These are phyloP conservation scores for Polyodon spathula DNA, from an alignment of 2,113 vertebrate species.

Conservation along the genomic window DNA sequence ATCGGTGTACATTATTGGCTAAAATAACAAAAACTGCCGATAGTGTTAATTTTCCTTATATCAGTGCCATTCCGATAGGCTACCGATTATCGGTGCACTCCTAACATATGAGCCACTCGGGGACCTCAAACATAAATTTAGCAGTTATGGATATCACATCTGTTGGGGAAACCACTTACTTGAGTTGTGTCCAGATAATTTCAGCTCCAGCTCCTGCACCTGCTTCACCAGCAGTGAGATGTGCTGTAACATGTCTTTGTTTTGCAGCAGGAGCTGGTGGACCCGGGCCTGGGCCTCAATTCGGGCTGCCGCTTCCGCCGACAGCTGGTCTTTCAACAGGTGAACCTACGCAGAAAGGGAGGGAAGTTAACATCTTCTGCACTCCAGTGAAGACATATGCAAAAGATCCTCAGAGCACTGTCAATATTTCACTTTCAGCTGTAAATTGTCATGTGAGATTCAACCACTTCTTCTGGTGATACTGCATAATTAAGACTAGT, in stretches of 20 bases:
- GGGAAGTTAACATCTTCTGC: not conserved
- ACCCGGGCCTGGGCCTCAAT: slow-evolving; percentile 91
- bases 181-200: slow-evolving; percentile 63
- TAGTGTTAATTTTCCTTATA: too few species aligned
- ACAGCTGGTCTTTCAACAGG: slow-evolving; percentile 90
- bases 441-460: too few species aligned
- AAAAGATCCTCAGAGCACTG: too few species aligned
- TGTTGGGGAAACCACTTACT: slow-evolving; percentile 55
- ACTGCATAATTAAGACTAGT: too few species aligned
- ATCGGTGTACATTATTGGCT: too few species aligned
- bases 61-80: too few species aligned
- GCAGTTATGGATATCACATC: too few species aligned
- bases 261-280: slow-evolving; percentile 93
- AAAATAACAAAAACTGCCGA: too few species aligned
- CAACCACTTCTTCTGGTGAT: too few species aligned
- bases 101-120: not conserved
- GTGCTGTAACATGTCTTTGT: slow-evolving; percentile 91
- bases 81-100: too few species aligned
- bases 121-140: not conserved
- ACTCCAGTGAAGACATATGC: too few species aligned
- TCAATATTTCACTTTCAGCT: too few species aligned
- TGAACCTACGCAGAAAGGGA: slow-evolving; percentile 65
- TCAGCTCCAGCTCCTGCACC: slow-evolving; percentile 90
- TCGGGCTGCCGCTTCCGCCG: slow-evolving; percentile 79
- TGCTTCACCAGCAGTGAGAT: slow-evolving; percentile 92